Conservation (phyloP, 2,113 vertebrate species). For the Syrrhaptes paradoxus region DNA sequence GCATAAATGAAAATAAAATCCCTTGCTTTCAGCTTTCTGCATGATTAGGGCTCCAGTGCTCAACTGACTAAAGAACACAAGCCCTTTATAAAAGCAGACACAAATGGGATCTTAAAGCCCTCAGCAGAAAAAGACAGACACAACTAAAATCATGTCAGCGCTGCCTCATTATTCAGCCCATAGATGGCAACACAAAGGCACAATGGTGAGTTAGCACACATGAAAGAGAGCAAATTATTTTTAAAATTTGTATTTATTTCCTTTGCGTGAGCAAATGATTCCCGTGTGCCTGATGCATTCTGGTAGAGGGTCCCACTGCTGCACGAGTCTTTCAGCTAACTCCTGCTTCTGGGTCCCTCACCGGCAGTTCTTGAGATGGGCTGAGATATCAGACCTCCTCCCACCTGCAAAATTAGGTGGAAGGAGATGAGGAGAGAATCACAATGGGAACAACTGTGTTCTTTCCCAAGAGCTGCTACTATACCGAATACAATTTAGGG, state of each 20-base stretch:
- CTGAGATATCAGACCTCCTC: neutral
- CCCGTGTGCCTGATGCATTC: neutral
- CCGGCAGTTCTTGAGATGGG: neutral
- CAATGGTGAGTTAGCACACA: accelerated
- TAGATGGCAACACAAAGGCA: neutral
- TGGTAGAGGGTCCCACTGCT: neutral
- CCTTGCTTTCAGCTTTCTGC: neutral
- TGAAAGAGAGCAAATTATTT: neutral
- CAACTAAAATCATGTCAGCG: neutral
- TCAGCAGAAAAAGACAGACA: neutral
- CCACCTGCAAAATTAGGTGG: neutral
- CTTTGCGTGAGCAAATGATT: neutral
- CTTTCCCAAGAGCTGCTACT: neutral
- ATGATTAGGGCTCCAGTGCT: neutral
- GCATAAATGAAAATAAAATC: neutral
- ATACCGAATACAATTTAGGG: neutral
- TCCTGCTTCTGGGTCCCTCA: neutral
- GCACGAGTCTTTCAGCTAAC: neutral
- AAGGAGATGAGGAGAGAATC: neutral
- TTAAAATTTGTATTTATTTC: neutral
- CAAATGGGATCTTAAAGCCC: neutral
- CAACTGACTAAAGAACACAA: neutral
- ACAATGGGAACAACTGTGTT: accelerated
- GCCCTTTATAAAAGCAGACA: neutral
- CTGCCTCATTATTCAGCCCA: neutral